Base-by-base conservation (phyloP, 2,888 invertebrate species). In the Macaria liturata region DNA sequence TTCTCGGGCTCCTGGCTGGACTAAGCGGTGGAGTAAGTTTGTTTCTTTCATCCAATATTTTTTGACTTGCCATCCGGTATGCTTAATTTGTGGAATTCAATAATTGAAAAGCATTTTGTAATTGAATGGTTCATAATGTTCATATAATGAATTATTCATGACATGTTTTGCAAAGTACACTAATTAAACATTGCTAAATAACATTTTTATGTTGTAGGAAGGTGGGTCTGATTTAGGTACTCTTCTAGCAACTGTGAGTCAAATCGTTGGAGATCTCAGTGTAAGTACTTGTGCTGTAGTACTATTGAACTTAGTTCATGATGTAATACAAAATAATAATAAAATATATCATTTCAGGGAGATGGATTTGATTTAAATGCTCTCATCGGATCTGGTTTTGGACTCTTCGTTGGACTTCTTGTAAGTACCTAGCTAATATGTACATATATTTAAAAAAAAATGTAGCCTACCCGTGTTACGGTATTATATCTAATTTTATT, bases 221-320 rank as follows among this genome's bases (percentile, higher is more conserved):
- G 87, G 88, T 20, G 92, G 91, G 49, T 91, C 91, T 4, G 92
- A 92, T 71, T 77, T 92, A 56, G 92, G 91, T 49, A 81, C 90
- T 3, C 69, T 92, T 37, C 68, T 92, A 31, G 85, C 88, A 1
- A 78, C 90, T n/a, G 76, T 92, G n/a, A 84, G 89, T 64, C 87
- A 88, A 32, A 91, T 92, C 44, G 80, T 91, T 9, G 86, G 77
- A 8, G 88, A 81, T 68, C 81, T 92, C 20, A 92, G 92, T 64
- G 92, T 92, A 76, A 88, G 91, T 88, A 52, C n/a, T 8, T 8
- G 9, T 5, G 9, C 9, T n/a, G 42, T 42, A 20, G 20, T 20
- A 20, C 20, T 20, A 20, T 20, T 20, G 20, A 20, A 20, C 20
- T 20, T 20, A 20, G 20, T 20, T 20, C 20, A 20, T 2, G 7